A percentile compares a stretch with the other conserved stretches of the same genome.
Evolutionary conservation across 2,113 vertebrate genomes (phyloP).

Genomic region (Columba livia): DNA sequence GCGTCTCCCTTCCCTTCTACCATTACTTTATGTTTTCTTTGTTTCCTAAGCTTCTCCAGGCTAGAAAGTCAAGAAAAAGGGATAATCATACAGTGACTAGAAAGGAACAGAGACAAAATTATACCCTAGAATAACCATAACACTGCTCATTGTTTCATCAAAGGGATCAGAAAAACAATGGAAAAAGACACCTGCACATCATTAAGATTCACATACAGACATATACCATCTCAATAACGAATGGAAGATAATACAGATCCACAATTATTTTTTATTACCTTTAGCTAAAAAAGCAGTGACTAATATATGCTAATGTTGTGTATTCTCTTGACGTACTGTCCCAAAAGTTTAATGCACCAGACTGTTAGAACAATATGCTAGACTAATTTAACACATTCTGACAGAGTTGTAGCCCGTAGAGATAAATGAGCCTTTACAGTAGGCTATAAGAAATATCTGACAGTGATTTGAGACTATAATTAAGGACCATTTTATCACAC

Average conservation of each 20-base stretch:
- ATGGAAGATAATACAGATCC: background rate
- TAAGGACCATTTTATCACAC: rapidly evolving
- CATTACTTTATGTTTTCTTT: background rate
- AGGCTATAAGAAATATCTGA: background rate
- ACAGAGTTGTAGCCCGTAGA: background rate
- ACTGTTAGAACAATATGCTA: background rate
- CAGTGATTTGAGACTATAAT: rapidly evolving
- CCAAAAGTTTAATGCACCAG: background rate
- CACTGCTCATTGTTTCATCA: background rate
- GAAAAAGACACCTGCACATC: background rate
- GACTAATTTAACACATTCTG: rapidly evolving
- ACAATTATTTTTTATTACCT: background rate
- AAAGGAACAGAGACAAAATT: background rate
- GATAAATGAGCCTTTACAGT: background rate
- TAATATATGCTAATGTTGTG: background rate
- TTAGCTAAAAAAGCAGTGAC: background rate
- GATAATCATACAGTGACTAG: background rate
- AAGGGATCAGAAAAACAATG: background rate
- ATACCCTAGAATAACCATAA: background rate
- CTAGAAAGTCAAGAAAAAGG: background rate
- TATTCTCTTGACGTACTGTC: background rate
- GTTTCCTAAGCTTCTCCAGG: background rate
- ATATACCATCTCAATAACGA: background rate
- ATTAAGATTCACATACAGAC: background rate
- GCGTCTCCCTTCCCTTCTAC: background rate